Percentiles rank a stretch among this genome's conserved stretches.
Conservation (phyloP, 2,888 invertebrate species). For the Lepidonotus clava region DNA sequence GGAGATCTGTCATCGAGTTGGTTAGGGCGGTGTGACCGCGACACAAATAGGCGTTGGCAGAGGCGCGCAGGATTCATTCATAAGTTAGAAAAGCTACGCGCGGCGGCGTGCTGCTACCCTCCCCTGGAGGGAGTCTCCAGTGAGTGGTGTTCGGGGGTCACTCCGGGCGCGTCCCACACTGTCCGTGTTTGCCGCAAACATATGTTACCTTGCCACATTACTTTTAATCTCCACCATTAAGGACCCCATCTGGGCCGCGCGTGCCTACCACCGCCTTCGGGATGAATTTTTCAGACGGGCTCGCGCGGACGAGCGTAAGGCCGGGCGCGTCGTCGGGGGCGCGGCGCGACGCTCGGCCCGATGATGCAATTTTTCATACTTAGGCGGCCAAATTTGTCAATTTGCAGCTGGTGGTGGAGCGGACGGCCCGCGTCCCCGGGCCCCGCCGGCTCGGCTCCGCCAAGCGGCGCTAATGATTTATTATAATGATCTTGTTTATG, state of each 20-base stretch:
- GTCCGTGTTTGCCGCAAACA: conserved; percentile 26
- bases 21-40: neutral
- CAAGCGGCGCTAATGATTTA: conserved; percentile 40
- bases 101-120: neutral
- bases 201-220: conserved; percentile 2
- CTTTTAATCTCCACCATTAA: conserved; percentile 47
- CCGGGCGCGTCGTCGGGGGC: neutral
- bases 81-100: conserved; percentile 18
- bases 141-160: neutral
- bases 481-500: conserved; percentile 53
- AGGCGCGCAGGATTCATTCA: conserved; percentile 35
- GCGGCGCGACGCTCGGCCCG: neutral
- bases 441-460: neutral
- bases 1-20: neutral
- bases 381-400: conserved; percentile 49
- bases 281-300: conserved; percentile 43
- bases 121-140: neutral
- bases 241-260: conserved; percentile 40
- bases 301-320: neutral
- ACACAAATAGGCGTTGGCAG: conserved; percentile 36
- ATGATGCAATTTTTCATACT: conserved; percentile 52
- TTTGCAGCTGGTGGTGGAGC: conserved; percentile 29
- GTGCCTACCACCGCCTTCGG: neutral
- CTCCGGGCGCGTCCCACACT: neutral
- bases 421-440: neutral